Conservation (phyloP, 2,113 vertebrate genomes). For the Origma solitaria region DNA sequence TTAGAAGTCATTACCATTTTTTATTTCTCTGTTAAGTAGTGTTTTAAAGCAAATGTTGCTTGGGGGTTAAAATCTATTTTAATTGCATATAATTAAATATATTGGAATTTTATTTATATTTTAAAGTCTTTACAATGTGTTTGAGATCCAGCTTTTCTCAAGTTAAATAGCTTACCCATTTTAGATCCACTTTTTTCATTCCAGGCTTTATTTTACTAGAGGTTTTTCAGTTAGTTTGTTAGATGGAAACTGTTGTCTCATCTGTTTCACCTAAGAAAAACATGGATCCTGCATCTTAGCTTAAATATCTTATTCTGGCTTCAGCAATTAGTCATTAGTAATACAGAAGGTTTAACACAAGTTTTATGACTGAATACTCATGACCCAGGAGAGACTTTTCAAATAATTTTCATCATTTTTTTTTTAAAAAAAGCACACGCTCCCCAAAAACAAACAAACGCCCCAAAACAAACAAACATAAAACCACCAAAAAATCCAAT, state of each 20-base stretch:
- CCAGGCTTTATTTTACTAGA: neutral
- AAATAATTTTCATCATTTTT: neutral
- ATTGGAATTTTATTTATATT: neutral
- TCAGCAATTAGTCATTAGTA: neutral
- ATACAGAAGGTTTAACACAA: neutral
- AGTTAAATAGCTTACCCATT: neutral
- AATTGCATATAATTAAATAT: slow-evolving; percentile 1
- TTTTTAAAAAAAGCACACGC: too few relatives aligned
- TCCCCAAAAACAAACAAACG: neutral
- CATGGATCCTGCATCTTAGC: neutral
- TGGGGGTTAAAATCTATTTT: neutral
- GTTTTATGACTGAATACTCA: neutral
- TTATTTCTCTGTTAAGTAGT: neutral
- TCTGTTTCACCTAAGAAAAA: neutral
- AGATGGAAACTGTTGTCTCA: neutral
- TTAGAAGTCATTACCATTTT: neutral
- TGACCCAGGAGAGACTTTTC: neutral
- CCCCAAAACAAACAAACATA: neutral
- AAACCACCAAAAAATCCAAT: neutral
- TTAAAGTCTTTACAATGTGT: neutral
- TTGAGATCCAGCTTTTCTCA: neutral
- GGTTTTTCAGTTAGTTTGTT: neutral
- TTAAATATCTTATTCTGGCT: neutral
- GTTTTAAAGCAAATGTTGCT: neutral
- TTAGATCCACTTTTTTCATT: neutral